Evolutionary conservation across 2,888 invertebrate species (phyloP), one percentile per base, ranked within the genome.

Genomic region (Drosophila antonietae): DNA sequence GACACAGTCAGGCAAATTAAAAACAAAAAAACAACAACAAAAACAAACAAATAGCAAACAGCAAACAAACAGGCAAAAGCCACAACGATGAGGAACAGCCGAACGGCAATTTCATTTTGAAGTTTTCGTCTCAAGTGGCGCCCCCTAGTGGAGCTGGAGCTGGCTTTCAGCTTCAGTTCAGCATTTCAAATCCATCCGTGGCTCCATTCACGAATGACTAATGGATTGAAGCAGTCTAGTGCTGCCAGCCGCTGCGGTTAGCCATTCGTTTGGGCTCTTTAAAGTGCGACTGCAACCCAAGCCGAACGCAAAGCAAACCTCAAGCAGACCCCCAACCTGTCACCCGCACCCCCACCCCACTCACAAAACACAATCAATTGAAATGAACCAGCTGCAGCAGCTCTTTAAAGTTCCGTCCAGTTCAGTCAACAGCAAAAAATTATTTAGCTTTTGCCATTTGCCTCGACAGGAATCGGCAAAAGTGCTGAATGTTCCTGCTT

Each of bases 111-210:
- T 79, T 81, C 79, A 82, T 82, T 81, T 82, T 80, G 72, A 80
- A 80, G 82, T 79, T 80, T 71, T 65, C 70, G 78, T 81, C 78
- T 79, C 78, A 79, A 79, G 78, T 79, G 78, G 81, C 61, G 59
- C 59, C 59, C 31, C 59, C 31, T 49, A 49, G 0, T 28, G 28
- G 28, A 58, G 49, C 33, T 23, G 20, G 20, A 20, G 20, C 20
- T 20, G 33, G 46, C 28, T 28, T 28, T 28, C 28, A 28, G 28
- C 6, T 23, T 20, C 31, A 33, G n/a, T 46, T 20, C 20, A 20
- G 20, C 20, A 20, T 20, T 20, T 20, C 20, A 20, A 20, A 20
- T 20, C 7, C 46, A 46, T 12, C 58, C 41, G 39, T 47, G 15
- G 18, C 53, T 18, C 43, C 51, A 63, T 63, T 63, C 56, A 53